phyloP scores from a whole-genome alignment of 2,888 invertebrate genomes.

The Caenorhabditis drosophilae region DNA sequence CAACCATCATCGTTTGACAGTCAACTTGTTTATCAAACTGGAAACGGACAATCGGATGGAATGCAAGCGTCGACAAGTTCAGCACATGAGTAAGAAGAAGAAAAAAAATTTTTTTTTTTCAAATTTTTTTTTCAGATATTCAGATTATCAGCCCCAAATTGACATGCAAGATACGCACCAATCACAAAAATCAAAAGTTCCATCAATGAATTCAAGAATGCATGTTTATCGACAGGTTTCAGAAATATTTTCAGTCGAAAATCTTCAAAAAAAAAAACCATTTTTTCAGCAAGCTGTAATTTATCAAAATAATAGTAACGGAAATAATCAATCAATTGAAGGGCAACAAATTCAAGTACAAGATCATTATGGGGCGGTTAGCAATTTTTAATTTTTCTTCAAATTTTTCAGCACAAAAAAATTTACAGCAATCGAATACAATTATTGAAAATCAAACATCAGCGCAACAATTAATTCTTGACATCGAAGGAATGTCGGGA shows the following conservation, averaged over 20 bases:
- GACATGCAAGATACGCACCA: not conserved
- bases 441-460: no score
- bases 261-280: slow-evolving; percentile 8
- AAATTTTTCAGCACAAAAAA: no score
- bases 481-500: no score
- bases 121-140: not conserved
- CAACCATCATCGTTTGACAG: slow-evolving; percentile 4
- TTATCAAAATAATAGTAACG: no score
- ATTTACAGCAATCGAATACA: no score
- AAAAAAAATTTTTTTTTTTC: not conserved
- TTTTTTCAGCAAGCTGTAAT: slow-evolving; percentile 11
- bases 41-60: no score
- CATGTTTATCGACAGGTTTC: slow-evolving; percentile 6
- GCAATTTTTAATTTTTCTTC: not conserved
- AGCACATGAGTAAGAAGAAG: not conserved
- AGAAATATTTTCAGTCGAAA: not conserved
- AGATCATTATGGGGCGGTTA: not conserved
- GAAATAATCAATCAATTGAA: slow-evolving; percentile 3
- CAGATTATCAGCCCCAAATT: no score
- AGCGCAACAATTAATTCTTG: no score
- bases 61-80: slow-evolving; percentile 5
- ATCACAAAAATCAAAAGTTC: no score
- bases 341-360: slow-evolving; percentile 10
- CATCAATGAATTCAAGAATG: slow-evolving; percentile 1
- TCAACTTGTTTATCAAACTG: slow-evolving; percentile 5